Base-by-base conservation (phyloP, 2,888 invertebrate genomes). In the Eupelmus urozonus region DNA sequence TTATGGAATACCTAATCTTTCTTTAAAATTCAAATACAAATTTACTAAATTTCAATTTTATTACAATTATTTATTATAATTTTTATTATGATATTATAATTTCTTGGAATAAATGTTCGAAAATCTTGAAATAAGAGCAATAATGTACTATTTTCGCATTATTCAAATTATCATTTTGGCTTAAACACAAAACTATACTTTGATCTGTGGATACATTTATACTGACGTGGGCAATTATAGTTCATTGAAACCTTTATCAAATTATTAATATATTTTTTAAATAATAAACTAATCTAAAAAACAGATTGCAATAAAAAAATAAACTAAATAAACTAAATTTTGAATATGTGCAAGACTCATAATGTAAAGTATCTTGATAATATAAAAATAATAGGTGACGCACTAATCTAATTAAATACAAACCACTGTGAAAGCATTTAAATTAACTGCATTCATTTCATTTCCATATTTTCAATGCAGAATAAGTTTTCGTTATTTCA, bases 121-220 rank as follows among this genome's bases (percentile, higher is more conserved):
- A 49, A 66, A 57, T 65, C 13, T 74, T 34, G 23, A 59, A 23
- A 34, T 29, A 16, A 29, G 29, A 74, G 74, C 66, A 59, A 74
- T 66, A 55, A 18, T 18, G 13, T 5, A 65, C 42, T 27, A 49
- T 57, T 16, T 45, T 65, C 45, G 63, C 73, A 65, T 65, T 5
- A 5, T 57, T 73, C 29, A 65, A 29, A 66, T 55, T 66, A 29
- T 49, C 27, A 59, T 74, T 49, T 74, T 74, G 74, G 66, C 74
- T 67, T 59, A 51, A 60, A 49, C n/a, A 67, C 67, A 74, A 60
- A 60, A 67, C 67, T 60, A n/a, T n/a, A 60, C 51, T 66, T 34
- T 65, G 65, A 74, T 18, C 45, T 66, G 59, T 63, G 57, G 65
- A 53, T 74, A 65, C 65, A 60, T 74, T 74, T 74, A 51, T 45